These are phyloP conservation scores for Oreochromis mossambicus DNA, from an alignment of 2,797 vertebrate genomes.

Conservation along the genomic window DNA sequence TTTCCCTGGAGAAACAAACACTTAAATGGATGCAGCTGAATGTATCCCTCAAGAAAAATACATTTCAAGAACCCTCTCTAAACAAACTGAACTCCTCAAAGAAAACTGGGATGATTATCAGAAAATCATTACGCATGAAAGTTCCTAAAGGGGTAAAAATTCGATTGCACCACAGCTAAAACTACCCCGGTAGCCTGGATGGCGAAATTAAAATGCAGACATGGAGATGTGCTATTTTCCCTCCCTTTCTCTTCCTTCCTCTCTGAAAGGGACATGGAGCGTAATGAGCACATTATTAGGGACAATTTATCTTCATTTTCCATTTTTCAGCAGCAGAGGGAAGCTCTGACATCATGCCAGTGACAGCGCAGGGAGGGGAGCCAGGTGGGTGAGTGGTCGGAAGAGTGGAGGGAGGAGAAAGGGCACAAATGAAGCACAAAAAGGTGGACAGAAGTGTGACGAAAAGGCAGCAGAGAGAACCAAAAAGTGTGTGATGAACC, in stretches of 20 bases:
- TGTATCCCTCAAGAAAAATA: slow-evolving; percentile 45
- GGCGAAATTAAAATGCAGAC: not conserved
- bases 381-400: slow-evolving; percentile 14
- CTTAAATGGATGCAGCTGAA: slow-evolving; percentile 63
- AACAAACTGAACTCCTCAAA: slow-evolving; percentile 2
- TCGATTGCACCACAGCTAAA: not conserved
- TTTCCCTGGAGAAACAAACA: slow-evolving; percentile 59
- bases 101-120: slow-evolving; percentile 5
- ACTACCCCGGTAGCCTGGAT: not conserved
- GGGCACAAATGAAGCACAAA: not conserved
- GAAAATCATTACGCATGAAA: slow-evolving; percentile 1
- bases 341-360: slow-evolving; percentile 33
- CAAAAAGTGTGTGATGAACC: not conserved
- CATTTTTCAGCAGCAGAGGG: slow-evolving; percentile 28
- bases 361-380: not conserved
- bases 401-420: not conserved
- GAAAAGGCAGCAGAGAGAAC: not conserved
- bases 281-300: slow-evolving; percentile 40
- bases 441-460: not conserved
- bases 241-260: not conserved
- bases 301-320: slow-evolving; percentile 50
- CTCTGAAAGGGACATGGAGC: slow-evolving; percentile 25
- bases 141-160: not conserved
- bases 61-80: slow-evolving; percentile 24
- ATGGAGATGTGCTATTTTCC: not conserved